Percentiles rank a stretch among this genome's conserved stretches.
Conservation (phyloP, 2,797 vertebrate species). For the Girardinus metallicus region DNA sequence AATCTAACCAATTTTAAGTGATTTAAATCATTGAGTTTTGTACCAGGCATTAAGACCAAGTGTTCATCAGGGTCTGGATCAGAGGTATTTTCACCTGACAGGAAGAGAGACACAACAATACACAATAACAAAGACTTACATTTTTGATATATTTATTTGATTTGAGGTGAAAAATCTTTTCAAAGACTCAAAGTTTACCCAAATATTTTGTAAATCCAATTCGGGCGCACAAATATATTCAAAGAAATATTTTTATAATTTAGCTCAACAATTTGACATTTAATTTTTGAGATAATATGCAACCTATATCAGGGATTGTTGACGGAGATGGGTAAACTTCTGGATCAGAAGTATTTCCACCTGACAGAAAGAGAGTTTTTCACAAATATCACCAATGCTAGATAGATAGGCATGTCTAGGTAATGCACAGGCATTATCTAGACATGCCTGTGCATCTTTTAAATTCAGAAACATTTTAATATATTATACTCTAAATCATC, state of each 20-base stretch:
- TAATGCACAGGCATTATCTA: too few species aligned
- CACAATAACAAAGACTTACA: background rate
- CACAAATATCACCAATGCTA: background rate
- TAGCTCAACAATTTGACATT: too few species aligned
- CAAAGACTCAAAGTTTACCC: background rate
- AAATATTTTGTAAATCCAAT: background rate
- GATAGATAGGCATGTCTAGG: too few species aligned
- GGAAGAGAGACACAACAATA: background rate
- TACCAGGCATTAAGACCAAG: background rate
- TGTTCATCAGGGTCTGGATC: background rate
- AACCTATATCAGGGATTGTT: too few species aligned
- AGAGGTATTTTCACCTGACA: constrained; percentile 5
- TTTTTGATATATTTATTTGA: background rate
- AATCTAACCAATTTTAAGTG: background rate
- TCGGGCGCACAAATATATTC: background rate
- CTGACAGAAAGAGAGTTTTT: background rate
- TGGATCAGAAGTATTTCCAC: too few species aligned
- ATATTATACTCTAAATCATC: too few species aligned
- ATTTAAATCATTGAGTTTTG: background rate
- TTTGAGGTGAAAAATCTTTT: background rate
- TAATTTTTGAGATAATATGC: too few species aligned
- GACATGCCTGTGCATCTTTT: too few species aligned
- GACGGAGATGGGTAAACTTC: too few species aligned
- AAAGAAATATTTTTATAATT: background rate
- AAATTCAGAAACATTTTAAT: too few species aligned